Conservation (phyloP, 2,113 vertebrate genomes). For the Trachemys scripta region DNA sequence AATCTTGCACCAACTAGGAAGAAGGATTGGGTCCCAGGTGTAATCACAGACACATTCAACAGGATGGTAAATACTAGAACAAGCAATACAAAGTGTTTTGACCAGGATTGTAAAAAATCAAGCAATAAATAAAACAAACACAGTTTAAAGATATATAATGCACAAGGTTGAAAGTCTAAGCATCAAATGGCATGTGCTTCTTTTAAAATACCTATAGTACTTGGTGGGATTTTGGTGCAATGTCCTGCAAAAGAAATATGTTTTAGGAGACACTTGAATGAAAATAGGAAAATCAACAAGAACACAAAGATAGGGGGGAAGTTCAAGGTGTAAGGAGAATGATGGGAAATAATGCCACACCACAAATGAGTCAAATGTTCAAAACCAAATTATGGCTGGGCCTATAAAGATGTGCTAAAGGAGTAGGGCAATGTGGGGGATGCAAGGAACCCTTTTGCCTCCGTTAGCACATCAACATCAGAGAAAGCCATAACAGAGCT, state of each 20-base stretch:
- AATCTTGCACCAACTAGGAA: not conserved
- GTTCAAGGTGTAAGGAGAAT: not conserved
- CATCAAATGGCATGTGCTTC: not conserved
- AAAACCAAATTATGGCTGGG: not conserved
- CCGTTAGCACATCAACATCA: no score
- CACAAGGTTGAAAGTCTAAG: not conserved
- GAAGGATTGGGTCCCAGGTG: not conserved
- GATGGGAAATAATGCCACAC: not conserved
- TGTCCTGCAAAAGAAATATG: constrained; percentile 8
- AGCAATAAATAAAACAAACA: not conserved
- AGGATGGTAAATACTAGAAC: not conserved
- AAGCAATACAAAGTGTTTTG: not conserved
- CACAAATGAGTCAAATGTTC: not conserved
- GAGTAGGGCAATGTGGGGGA: no score
- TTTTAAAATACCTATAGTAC: not conserved
- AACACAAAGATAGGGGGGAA: not conserved
- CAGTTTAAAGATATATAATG: constrained; percentile 22
- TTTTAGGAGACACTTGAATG: not conserved
- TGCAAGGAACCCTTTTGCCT: not conserved
- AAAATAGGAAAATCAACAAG: not conserved
- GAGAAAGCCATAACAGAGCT: no score
- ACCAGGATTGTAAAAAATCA: constrained; percentile 8
- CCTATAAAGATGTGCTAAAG: not conserved
- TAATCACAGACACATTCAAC: not conserved
- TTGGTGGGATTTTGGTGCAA: not conserved